Evolutionary conservation across 1,140 invertebrate genomes (phyloP), one percentile per base, ranked within the genome.

Genomic region (Cotesia vestalis): DNA sequence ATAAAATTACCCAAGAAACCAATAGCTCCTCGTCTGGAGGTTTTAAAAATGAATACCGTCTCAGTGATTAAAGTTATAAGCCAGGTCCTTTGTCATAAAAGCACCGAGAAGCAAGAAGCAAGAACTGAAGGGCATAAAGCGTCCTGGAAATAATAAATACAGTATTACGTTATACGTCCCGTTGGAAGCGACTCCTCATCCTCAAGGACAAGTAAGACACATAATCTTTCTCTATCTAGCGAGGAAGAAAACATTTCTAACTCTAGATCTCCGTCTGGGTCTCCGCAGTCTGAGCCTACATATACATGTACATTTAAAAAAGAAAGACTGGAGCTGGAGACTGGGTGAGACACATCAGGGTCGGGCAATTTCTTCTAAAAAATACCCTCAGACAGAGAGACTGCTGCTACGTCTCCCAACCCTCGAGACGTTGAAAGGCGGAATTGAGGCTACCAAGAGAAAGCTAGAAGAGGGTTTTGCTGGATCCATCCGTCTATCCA

Each of bases 281-380:
- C 38, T 5, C 2, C 38, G 5, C 5, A 8, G 38, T 40, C 38
- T 46, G 40, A 8, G 11, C 11, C 40, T 11, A 9, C 11, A n/a
- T n/a, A n/a, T n/a, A n/a, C n/a, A 40, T 40, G 6, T 8, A 6
- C 9, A 46, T 46, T 2, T 6, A 8, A 6, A 46, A 46, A 46
- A 46, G 11, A 11, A 46, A 11, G 6, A 46, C 6, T 3, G 40
- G 9, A 40, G 9, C 6, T 40, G 9, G 11, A 46, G 11, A 46
- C 6, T 6, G 40, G 11, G 6, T 46, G 40, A 46, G 40, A 46
- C 9, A 46, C 40, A 46, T 46, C 40, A 70, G 73, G 74, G 72
- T 74, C 61, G 76, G 73, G 78, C 66, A 78, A 79, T 78, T 78
- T 80, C 79, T 78, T 77, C 78, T 78, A 78, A 80, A 27, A 79